Conservation (phyloP, 2,113 vertebrate species). For the Heterocephalus glaber region DNA sequence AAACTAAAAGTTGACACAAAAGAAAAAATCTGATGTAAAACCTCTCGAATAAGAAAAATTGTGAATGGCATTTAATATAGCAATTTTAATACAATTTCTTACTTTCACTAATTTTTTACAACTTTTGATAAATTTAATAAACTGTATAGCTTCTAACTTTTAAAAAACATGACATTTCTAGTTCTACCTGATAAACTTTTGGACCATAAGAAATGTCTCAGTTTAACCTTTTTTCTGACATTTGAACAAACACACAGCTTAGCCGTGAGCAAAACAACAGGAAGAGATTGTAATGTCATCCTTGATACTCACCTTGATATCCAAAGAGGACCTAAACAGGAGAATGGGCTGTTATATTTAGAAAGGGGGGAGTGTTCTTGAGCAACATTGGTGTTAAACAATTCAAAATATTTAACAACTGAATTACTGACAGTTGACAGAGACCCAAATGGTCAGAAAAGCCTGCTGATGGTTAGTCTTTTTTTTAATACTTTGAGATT, state of each 20-base stretch:
- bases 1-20: conserved; percentile 54
- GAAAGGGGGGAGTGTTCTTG: background rate
- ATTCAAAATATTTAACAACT: conserved; percentile 11
- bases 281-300: background rate
- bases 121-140: background rate
- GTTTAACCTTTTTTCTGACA: conserved; percentile 1
- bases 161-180: background rate
- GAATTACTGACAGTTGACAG: background rate
- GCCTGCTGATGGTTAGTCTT: background rate
- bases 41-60: conserved; percentile 19
- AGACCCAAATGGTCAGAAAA: background rate
- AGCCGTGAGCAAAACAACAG: background rate
- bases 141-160: background rate
- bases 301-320: background rate
- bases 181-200: conserved; percentile 15
- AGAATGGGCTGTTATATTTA: background rate
- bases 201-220: background rate
- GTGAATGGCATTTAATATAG: background rate
- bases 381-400: background rate
- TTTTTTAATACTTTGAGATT: background rate
- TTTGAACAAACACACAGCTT: background rate
- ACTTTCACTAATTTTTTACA: background rate
- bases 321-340: background rate
- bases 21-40: conserved; percentile 13
- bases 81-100: conserved; percentile 7